Conservation (phyloP, 2,113 vertebrate genomes). For the Petrocephalus microphthalmus region DNA sequence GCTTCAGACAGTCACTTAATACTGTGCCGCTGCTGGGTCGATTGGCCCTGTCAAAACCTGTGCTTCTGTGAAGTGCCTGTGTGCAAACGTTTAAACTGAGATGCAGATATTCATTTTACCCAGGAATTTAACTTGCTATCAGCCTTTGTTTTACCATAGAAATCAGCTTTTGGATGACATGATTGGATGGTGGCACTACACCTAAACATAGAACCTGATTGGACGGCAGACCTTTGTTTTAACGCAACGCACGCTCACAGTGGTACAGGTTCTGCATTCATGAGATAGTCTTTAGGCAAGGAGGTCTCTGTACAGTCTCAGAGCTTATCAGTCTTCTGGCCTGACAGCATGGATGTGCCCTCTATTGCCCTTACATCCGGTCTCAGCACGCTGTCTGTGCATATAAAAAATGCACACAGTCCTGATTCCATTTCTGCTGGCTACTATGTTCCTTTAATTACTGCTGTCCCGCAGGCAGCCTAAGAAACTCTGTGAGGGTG, state of each 20-base stretch:
- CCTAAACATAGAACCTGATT: neutral
- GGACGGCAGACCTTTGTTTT: neutral
- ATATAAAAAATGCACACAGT: neutral
- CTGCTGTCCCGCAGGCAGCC: neutral
- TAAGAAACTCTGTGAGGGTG: neutral
- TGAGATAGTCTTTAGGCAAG: neutral
- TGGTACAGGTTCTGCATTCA: neutral
- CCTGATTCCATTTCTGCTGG: neutral
- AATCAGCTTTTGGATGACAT: neutral
- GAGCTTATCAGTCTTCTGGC: neutral
- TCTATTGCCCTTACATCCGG: neutral
- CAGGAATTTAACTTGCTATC: neutral
- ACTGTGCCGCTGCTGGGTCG: neutral
- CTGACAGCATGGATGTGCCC: neutral
- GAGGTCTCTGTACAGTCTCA: neutral
- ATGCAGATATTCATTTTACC: neutral
- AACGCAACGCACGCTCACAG: neutral
- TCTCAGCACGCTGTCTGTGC: neutral
- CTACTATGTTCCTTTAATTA: neutral
- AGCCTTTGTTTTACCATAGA: neutral
- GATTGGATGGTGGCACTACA: neutral
- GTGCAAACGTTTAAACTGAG: neutral
- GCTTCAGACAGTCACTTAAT: neutral
- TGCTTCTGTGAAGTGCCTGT: neutral
- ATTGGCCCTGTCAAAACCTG: neutral